Evolutionary conservation across 2,797 vertebrate genomes (phyloP).

Genomic region (Tinamus major): DNA sequence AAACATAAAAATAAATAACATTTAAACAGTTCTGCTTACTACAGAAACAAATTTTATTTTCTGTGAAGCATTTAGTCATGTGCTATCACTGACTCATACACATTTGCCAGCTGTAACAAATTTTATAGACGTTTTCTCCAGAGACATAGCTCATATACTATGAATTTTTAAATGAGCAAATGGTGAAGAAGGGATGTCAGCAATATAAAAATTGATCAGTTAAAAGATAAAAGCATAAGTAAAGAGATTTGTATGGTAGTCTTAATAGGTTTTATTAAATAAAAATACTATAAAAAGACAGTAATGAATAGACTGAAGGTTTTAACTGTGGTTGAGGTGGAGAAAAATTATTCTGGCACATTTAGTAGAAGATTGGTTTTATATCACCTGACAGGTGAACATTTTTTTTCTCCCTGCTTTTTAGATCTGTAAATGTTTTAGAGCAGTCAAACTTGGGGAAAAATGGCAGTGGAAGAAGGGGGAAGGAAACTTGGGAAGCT

Average conservation of each 20-base stretch:
- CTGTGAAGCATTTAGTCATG: slow-evolving; percentile 90
- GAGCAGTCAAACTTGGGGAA: slow-evolving; percentile 48
- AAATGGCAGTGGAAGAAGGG: background rate
- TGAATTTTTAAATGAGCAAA: slow-evolving; percentile 99
- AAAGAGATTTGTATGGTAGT: slow-evolving; percentile 99
- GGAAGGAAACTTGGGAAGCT: background rate
- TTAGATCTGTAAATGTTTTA: slow-evolving; percentile 73
- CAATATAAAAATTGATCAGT: slow-evolving; percentile 99
- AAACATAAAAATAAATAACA: slow-evolving; percentile 99
- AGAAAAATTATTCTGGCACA: slow-evolving; percentile 83
- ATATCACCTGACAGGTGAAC: slow-evolving; percentile 79
- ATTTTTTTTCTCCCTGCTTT: slow-evolving; percentile 67
- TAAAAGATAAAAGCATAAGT: slow-evolving; percentile 91
- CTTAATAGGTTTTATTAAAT: slow-evolving; percentile 99
- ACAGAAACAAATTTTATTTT: slow-evolving; percentile 99
- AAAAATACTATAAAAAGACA: slow-evolving; percentile 95
- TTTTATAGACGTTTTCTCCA: slow-evolving; percentile 94
- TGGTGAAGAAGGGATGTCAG: slow-evolving; percentile 95
- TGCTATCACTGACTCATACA: slow-evolving; percentile 85
- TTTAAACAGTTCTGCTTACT: slow-evolving; percentile 99
- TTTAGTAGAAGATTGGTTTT: slow-evolving; percentile 83
- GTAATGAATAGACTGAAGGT: slow-evolving; percentile 84
- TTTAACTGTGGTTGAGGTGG: slow-evolving; percentile 80
- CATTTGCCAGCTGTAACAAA: slow-evolving; percentile 89
- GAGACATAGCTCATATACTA: slow-evolving; percentile 94